Evolutionary conservation across 2,113 vertebrate species (phyloP), one percentile per base, ranked within the genome.

Genomic region (Trogon melanurus): DNA sequence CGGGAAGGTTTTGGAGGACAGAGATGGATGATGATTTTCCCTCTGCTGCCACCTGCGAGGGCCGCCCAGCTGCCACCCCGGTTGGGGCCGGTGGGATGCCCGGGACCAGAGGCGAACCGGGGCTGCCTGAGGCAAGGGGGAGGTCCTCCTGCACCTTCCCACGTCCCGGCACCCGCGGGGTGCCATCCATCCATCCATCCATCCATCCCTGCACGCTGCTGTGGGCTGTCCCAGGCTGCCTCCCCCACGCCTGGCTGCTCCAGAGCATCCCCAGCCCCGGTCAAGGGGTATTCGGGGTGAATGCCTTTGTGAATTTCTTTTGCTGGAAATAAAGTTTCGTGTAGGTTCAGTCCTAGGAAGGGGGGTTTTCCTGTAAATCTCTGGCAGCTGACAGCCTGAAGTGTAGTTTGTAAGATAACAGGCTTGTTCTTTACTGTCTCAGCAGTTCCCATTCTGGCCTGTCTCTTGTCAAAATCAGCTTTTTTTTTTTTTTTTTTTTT

Each of bases 321-420:
- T 50, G 65, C 80, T 85, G 93, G 83, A 88, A 93, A 58, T 38
- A 5, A n/a, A 82, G 62, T 85, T 95, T 70, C 44, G 20, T 56
- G 88, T 82, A 64, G 67, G 53, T 72, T 91, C 84, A 50, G 85
- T n/a, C 48, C 75, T 78, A 85, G 86, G 89, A 89, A 96, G 48
- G 69, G 61, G 27, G 34, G 2, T 90, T 96, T 97, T 91, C 95
- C 91, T 92, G 94, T 96, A 97, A 97, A 95, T 97, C 96, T 96
- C 87, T 95, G 91, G 89, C 91, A 96, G 96, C 79, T 97, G 97
- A 97, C 97, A 97, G 95, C 84, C 91, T 96, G 95, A 97, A 96
- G 96, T 97, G 96, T 96, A 95, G 95, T 92, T 95, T 97, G 94
- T 96, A 88, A 97, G 96, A 97, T 97, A 96, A 97, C 96, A 96